phyloP scores from a whole-genome alignment of 2,888 invertebrate genomes.

The Heliothis peltigera region DNA sequence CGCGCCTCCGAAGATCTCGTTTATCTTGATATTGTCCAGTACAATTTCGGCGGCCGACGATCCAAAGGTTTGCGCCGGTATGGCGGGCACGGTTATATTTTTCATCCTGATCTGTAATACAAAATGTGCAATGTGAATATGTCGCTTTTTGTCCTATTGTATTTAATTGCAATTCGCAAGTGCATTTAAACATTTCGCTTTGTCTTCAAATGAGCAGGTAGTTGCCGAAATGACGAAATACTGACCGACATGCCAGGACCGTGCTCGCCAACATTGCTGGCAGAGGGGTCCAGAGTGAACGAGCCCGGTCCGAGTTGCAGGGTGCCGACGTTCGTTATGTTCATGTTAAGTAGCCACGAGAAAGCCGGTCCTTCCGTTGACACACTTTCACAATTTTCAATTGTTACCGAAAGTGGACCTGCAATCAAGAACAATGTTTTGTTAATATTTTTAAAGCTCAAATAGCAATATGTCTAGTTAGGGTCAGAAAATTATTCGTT shows the following conservation, averaged over 20 bases:
- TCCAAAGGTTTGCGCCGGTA: constrained; percentile 91
- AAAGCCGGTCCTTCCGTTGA: constrained; percentile 91
- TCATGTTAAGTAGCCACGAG: constrained; percentile 91
- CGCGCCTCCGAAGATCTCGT: constrained; percentile 90
- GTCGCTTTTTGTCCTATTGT: neutral
- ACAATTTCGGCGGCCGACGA: constrained; percentile 91
- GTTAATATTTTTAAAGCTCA: constrained; percentile 18
- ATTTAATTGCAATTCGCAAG: constrained; percentile 26
- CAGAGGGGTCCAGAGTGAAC: constrained; percentile 90
- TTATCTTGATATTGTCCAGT: constrained; percentile 87
- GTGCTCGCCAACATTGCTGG: constrained; percentile 91
- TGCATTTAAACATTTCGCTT: constrained; percentile 45
- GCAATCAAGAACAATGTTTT: constrained; percentile 65
- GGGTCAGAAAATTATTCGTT: neutral
- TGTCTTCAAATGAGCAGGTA: constrained; percentile 28
- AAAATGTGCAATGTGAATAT: constrained; percentile 12
- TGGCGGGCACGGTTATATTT: constrained; percentile 89
- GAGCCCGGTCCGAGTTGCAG: constrained; percentile 90
- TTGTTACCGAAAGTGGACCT: constrained; percentile 91
- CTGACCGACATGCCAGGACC: constrained; percentile 90
- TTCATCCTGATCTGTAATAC: constrained; percentile 91
- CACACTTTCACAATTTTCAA: constrained; percentile 90
- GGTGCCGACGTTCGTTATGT: constrained; percentile 88
- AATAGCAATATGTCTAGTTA: neutral
- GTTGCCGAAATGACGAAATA: constrained; percentile 62